Percentiles rank a stretch among this genome's conserved stretches.
These are phyloP conservation scores for Neosilurus hyrtlii DNA, from an alignment of 2,797 vertebrate species.

Conservation along the genomic window DNA sequence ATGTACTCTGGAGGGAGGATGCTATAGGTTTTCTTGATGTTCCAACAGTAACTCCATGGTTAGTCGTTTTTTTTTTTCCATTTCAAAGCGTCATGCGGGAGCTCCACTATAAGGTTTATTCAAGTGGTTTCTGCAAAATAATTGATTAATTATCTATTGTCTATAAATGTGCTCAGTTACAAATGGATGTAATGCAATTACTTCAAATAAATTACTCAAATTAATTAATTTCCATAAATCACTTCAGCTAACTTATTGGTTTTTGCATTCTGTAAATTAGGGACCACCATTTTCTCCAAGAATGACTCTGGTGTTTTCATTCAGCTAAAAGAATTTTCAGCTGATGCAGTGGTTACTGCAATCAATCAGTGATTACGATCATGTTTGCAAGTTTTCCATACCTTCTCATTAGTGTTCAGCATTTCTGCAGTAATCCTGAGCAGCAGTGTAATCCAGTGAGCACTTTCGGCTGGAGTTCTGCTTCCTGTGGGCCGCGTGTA, in stretches of 20 bases:
- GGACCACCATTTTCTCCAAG: background rate
- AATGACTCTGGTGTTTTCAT: slow-evolving; percentile 30
- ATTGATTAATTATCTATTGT: background rate
- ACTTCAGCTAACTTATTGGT: slow-evolving; percentile 10
- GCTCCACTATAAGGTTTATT: background rate
- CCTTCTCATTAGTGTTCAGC: slow-evolving; percentile 41
- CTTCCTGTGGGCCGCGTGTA: slow-evolving; percentile 59
- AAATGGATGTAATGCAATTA: slow-evolving; percentile 14
- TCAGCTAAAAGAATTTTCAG: slow-evolving; percentile 29
- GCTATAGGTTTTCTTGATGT: too few species aligned
- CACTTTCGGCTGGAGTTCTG: slow-evolving; percentile 62
- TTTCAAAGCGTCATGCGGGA: too few species aligned
- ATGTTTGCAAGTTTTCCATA: slow-evolving; percentile 43
- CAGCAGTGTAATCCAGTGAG: slow-evolving; percentile 46
- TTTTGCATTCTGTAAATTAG: slow-evolving; percentile 28
- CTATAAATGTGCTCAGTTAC: background rate
- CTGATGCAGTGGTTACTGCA: slow-evolving; percentile 34
- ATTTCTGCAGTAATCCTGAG: slow-evolving; percentile 43
- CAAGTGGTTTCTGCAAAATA: background rate
- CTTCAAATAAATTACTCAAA: background rate
- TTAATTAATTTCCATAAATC: slow-evolving; percentile 12
- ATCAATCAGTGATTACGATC: slow-evolving; percentile 41
- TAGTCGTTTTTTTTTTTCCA: too few species aligned
- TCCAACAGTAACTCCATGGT: too few species aligned
- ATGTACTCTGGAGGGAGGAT: too few species aligned